Evolutionary conservation across 2,797 vertebrate genomes (phyloP), one percentile per base, ranked within the genome.

Genomic region (Scarus forsteni): DNA sequence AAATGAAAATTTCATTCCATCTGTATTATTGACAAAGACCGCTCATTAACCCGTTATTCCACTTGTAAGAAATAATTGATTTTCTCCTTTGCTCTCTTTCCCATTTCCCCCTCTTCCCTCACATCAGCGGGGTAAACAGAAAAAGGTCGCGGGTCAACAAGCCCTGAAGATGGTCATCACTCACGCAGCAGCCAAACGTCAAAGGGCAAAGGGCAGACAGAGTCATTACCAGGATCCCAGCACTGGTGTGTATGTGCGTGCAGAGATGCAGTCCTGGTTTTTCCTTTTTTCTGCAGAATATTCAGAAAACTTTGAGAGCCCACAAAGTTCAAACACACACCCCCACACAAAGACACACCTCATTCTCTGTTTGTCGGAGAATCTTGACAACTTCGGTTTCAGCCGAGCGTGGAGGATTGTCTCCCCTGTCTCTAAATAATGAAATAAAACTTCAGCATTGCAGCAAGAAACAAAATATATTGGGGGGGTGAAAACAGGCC

Each of bases 131-230:
- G 68, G 76, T 73, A 89, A 88, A 89, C 84, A 93, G 65, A 74
- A 44, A 3, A 46, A 78, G 86, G 81, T 84, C 73, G 15, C 46
- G 86, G 87, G 88, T 90, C 88, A 90, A 80, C 80, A 75, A 80
- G 77, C 74, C 91, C 81, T 77, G 68, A 66, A 88, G 85, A 86
- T 38, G 77, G 80, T 87, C 88, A 92, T 92, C 90, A 85, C 69
- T 91, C 90, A 93, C 80, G 66, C 69, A 35, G 81, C 71, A 66
- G 73, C 79, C 85, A 70, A 81, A 79, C 55, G 64, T 76, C 79
- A 83, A 76, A 86, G 89, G 77, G 66, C 84, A 90, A 84, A 90
- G 91, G 80, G 16, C 67, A 19, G 57, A 6, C 18, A 27, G 74
- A 86, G 88, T 86, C 88, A 84, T 89, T 82, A 88, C 67, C 66